Evolutionary conservation across 2,113 vertebrate genomes (phyloP).

Genomic region (Protobothrops mucrosquamatus): DNA sequence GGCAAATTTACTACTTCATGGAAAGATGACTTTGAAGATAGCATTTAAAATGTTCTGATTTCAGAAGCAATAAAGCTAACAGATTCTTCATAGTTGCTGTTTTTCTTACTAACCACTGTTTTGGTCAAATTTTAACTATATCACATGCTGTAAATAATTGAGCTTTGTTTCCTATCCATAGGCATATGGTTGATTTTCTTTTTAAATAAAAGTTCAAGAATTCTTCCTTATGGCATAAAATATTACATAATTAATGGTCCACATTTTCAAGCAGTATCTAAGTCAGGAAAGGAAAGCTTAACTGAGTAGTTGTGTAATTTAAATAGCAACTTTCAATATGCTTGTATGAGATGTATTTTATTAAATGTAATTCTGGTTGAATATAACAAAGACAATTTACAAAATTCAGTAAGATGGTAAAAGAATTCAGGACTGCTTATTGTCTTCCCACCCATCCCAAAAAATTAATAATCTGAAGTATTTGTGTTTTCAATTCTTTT

Average conservation of each 20-base stretch:
- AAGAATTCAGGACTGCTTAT: background rate
- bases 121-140: background rate
- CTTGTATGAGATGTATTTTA: background rate
- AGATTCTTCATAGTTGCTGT: background rate
- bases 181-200: background rate
- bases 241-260: background rate
- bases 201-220: background rate
- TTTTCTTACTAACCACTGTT: background rate
- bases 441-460: background rate
- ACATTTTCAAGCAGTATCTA: background rate
- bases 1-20: background rate
- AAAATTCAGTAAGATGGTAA: background rate
- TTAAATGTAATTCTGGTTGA: background rate
- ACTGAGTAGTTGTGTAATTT: background rate
- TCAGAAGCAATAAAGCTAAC: background rate
- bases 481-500: background rate
- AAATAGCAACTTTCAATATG: background rate
- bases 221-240: background rate
- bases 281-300: background rate
- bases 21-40: background rate
- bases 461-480: background rate
- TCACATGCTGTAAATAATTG: background rate
- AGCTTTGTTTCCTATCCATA: background rate
- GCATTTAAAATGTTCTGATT: background rate
- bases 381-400: background rate